Percentiles rank a stretch among this genome's conserved stretches.
These are phyloP conservation scores for Axea sp. DNA, from an alignment of 2,888 invertebrate species.

Conservation along the genomic window DNA sequence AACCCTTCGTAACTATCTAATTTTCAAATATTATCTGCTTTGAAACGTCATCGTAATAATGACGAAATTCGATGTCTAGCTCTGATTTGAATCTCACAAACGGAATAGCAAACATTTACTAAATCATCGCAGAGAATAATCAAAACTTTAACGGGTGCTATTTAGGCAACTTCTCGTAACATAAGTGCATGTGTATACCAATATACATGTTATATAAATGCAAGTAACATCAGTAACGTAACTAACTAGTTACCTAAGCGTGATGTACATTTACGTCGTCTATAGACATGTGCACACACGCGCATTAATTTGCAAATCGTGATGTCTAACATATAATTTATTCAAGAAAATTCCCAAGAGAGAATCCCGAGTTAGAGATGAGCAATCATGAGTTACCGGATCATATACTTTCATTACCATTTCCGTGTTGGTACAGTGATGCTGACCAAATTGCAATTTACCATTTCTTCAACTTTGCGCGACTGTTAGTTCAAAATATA, in stretches of 20 bases:
- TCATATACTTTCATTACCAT: slow-evolving; percentile 8
- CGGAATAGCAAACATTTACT: slow-evolving; percentile 12
- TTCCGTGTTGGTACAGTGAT: neutral
- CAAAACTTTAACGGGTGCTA: slow-evolving; percentile 32
- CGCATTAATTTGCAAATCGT: slow-evolving; percentile 41
- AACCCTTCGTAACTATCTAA: no score
- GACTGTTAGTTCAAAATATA: no score
- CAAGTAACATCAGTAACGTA: slow-evolving; percentile 23
- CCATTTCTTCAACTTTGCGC: neutral
- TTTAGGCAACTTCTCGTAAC: slow-evolving; percentile 24
- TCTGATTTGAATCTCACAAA: slow-evolving; percentile 4
- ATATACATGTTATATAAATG: slow-evolving; percentile 37
- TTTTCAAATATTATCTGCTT: no score
- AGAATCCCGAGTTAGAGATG: slow-evolving; percentile 31
- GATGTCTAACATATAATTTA: slow-evolving; percentile 49
- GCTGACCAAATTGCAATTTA: slow-evolving; percentile 8
- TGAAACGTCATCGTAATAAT: no score
- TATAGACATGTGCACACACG: slow-evolving; percentile 8
- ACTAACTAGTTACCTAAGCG: slow-evolving; percentile 38
- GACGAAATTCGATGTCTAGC: no score
- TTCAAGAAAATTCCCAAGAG: slow-evolving; percentile 35
- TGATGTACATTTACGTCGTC: slow-evolving; percentile 19
- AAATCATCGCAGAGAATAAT: slow-evolving; percentile 12
- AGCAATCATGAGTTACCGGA: slow-evolving; percentile 24
- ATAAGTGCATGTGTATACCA: slow-evolving; percentile 16